These are phyloP conservation scores for Gobiocypris rarus DNA, from an alignment of 2,113 vertebrate species.

Conservation along the genomic window DNA sequence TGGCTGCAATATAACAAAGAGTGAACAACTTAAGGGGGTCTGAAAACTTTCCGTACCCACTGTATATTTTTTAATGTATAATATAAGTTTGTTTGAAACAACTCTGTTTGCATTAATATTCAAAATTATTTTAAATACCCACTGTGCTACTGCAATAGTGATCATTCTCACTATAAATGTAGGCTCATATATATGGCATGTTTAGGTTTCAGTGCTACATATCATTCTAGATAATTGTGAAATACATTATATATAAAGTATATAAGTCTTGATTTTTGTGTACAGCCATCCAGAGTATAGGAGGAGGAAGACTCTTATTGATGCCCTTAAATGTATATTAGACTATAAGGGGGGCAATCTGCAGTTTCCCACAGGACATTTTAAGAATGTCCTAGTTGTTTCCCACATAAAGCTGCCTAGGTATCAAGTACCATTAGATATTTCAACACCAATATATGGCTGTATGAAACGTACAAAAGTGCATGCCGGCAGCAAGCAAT, in stretches of 20 bases:
- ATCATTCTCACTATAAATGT: background rate
- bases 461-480: conserved; percentile 1
- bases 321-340: background rate
- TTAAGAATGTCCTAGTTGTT: background rate
- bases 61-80: background rate
- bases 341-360: background rate
- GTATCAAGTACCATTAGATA: conserved; percentile 55
- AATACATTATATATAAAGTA: conserved; percentile 15
- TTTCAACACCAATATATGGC: conserved; percentile 38
- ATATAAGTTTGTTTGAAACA: background rate
- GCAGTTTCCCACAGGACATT: conserved; percentile 9
- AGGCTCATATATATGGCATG: background rate
- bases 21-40: too few species aligned
- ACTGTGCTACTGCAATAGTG: conserved; percentile 8
- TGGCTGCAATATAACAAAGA: too few species aligned
- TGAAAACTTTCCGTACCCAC: too few species aligned
- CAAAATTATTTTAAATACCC: conserved; percentile 2
- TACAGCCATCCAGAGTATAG: background rate
- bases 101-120: background rate
- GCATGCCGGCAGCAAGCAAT: conserved; percentile 10
- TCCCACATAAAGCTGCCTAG: conserved; percentile 19
- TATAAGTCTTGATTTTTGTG: conserved; percentile 33
- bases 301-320: conserved; percentile 40
- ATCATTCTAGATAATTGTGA: background rate
- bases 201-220: conserved; percentile 41